Evolutionary conservation across 2,797 vertebrate genomes (phyloP).

Genomic region (Oreonectes daqikongensis): DNA sequence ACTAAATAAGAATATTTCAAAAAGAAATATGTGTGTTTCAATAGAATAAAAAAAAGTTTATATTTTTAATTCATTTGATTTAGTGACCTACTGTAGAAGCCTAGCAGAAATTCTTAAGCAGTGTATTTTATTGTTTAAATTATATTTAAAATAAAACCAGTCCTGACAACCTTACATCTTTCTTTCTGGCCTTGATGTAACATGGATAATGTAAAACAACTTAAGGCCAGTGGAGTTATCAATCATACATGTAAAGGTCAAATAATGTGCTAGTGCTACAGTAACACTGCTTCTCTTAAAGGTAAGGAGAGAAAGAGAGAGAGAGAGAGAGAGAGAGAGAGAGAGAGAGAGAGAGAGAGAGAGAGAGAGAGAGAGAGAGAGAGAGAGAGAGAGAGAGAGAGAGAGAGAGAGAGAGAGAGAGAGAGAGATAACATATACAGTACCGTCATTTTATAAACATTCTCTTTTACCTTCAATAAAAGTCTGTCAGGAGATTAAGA

Average conservation of each 20-base stretch:
- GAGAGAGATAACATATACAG: background rate
- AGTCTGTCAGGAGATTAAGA: background rate
- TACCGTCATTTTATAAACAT: background rate
- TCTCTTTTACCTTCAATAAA: background rate
- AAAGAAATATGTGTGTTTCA: background rate
- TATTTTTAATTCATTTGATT: no score
- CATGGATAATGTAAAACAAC: slow-evolving; percentile 6
- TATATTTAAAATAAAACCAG: no score
- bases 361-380: slow-evolving; percentile 8
- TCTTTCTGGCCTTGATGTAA: slow-evolving; percentile 1
- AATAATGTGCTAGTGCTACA: slow-evolving; percentile 29
- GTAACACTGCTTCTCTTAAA: no score
- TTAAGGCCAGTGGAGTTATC: slow-evolving; percentile 17
- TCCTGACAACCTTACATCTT: background rate
- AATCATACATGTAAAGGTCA: slow-evolving; percentile 38
- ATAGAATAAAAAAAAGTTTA: background rate
- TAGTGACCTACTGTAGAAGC: no score
- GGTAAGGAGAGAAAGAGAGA: background rate
- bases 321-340: slow-evolving; percentile 3
- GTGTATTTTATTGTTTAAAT: no score
- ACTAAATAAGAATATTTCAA: no score
- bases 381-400: background rate
- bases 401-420: slow-evolving; percentile 4
- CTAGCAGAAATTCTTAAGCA: no score
- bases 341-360: background rate